Percentiles rank a stretch among this genome's conserved stretches.
Conservation (phyloP, 2,888 invertebrate genomes). For the Calameuta pallipes region DNA sequence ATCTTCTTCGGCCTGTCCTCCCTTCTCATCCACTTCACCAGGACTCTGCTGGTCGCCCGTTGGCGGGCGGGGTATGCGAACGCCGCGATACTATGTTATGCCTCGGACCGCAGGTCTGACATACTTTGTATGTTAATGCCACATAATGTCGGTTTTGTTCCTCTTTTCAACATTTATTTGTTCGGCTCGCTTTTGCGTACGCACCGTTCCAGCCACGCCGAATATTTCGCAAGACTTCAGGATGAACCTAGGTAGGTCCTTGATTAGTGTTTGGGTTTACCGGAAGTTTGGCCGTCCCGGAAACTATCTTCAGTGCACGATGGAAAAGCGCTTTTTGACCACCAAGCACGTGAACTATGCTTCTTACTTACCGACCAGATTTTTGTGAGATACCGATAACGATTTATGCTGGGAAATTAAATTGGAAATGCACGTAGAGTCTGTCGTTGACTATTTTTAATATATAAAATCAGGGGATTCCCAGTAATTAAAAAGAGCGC, state of each 20-base stretch:
- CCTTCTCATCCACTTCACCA: constrained; percentile 22
- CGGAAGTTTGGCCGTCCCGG: not conserved
- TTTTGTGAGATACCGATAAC: not conserved
- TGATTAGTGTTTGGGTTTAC: not conserved
- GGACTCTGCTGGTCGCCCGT: constrained; percentile 19
- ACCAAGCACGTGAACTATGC: not conserved
- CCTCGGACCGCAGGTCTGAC: constrained; percentile 61
- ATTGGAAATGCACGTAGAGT: not conserved
- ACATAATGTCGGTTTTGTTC: constrained; percentile 66
- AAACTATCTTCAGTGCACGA: not conserved
- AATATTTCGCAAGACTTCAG: constrained; percentile 24
- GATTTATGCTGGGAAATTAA: not conserved
- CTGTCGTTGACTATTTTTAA: not conserved
- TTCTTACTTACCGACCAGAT: not conserved
- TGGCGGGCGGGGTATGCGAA: constrained; percentile 54
- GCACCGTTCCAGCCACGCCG: constrained; percentile 25
- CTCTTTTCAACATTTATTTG: constrained; percentile 65
- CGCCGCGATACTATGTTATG: constrained; percentile 63
- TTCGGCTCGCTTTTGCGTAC: constrained; percentile 51
- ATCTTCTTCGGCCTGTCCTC: constrained; percentile 26
- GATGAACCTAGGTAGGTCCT: not conserved
- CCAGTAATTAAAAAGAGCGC: not conserved
- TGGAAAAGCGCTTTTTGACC: not conserved
- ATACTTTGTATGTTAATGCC: constrained; percentile 67
- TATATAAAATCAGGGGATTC: not conserved